Conservation (phyloP, 2,888 invertebrate genomes). For the Drosophila barbarae region DNA sequence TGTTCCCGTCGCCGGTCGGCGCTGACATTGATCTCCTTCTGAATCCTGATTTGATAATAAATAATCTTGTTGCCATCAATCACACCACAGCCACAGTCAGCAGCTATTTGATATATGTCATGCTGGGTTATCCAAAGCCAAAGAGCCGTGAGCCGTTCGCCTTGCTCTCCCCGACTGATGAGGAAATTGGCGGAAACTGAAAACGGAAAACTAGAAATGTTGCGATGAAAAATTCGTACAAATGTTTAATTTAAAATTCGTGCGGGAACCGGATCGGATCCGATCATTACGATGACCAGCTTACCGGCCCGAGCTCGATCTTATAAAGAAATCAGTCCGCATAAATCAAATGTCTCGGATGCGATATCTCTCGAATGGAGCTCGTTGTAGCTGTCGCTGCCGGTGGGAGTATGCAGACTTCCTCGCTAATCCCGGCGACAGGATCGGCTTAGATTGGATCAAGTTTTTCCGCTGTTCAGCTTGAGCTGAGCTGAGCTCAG, state of each 20-base stretch:
- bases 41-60: slow-evolving; percentile 31
- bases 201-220: slow-evolving; percentile 17
- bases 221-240: slow-evolving; percentile 17
- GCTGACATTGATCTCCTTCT: slow-evolving; percentile 30
- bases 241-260: slow-evolving; percentile 33
- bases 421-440: slow-evolving; percentile 22
- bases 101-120: slow-evolving; percentile 17
- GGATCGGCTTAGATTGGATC: slow-evolving; percentile 12
- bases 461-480: slow-evolving; percentile 6
- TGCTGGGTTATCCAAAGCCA: neutral
- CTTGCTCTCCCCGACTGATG: slow-evolving; percentile 18
- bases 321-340: slow-evolving; percentile 21
- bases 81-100: slow-evolving; percentile 14
- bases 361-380: slow-evolving; percentile 9
- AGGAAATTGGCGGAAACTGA: slow-evolving; percentile 21
- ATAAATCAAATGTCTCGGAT: slow-evolving; percentile 42
- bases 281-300: slow-evolving; percentile 23
- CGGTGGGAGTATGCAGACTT: slow-evolving; percentile 37
- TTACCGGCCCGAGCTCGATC: slow-evolving; percentile 10
- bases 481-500: neutral
- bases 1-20: slow-evolving; percentile 16
- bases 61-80: slow-evolving; percentile 30
- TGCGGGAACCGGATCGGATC: slow-evolving; percentile 25
- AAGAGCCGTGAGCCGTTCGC: slow-evolving; percentile 12
- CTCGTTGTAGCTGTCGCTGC: slow-evolving; percentile 6